Evolutionary conservation across 1,140 invertebrate genomes (phyloP), one percentile per base, ranked within the genome.

Genomic region (Camponotus floridanus): DNA sequence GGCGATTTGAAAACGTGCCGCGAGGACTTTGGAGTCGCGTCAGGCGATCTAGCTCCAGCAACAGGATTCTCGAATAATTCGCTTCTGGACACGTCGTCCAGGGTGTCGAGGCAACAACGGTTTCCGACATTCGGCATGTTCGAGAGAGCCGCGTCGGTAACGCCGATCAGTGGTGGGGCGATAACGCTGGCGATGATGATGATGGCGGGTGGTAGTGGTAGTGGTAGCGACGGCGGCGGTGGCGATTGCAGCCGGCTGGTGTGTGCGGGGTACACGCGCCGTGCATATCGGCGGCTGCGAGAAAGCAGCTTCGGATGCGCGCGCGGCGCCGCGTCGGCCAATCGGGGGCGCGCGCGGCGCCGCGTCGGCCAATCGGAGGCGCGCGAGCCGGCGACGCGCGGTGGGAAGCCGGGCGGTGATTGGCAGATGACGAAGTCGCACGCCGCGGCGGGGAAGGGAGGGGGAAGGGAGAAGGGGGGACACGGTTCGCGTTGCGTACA

Each of bases 271-370:
- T 88, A 89, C 88, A 88, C 87, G 87, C 84, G 78, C 59, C 85
- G 76, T 57, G 71, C 70, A 45, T 88, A 86, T 86, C 76, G 39
- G 57, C 84, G 76, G 18, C 64, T 64, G 83, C 78, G 71, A 84
- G 84, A 89, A 86, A 89, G 87, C 79, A 76, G 73, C 84, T 88
- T 89, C 62, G 85, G 88, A 89, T 83, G 79, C 79, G 79, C 87
- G 80, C 76, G 71, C 87, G 86, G 51, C 48, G 51, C 59, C 68
- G 42, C 85, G 74, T 62, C 88, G 73, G 62, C 88, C 88, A 89
- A 89, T 89, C 76, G 85, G 85, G 86, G 57, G 11, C 79, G 67
- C 55, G 80, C 73, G 71, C 87, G 86, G 51, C 48, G 51, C 59
- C 68, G 42, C 84, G 74, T 62, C 88, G 73, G 62, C 88, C 88